Base-by-base conservation (phyloP, 2,113 vertebrate species). In the Columbina picui region DNA sequence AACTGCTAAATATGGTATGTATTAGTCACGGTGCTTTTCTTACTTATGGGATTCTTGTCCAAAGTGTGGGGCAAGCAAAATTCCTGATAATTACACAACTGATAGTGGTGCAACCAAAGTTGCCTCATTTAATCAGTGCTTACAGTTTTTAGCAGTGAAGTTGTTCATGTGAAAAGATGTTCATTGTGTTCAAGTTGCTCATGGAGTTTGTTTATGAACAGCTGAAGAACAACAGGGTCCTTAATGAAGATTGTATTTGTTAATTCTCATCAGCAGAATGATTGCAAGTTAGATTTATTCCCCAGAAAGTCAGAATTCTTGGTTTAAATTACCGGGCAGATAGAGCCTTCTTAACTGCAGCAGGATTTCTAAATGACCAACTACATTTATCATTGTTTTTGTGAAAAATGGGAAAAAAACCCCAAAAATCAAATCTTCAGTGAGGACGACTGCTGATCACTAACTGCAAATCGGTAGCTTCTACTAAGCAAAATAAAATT, bases 1-100 rank as follows among this genome's bases (percentile, higher is more conserved):
- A 99, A 94, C 98, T 99, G 83, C 97, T 99, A 68, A 99, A 99
- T 97, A 99, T 99, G 99, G 99, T 99, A 98, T 98, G 99, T 97
- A 47, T 3, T 92, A 53, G 32, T 70, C 45, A 14, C 21, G 23
- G 14, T n/a, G 10, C 34, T 78, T 69, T 55, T 53, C 20, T 59
- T 68, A 52, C 71, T 97, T 57, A 78, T 57, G 77, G 90, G 69
- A 61, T 75, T 93, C 57, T 88, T 87, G 27, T 34, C 32, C 22
- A 49, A 76, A 73, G 50, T 1, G 1, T 74, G 71, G 56, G 27
- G 55, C 84, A 90, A 84, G 6, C 69, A 80, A 38, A 53, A 78
- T 71, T 93, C 32, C 77, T 92, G 34, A 14, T 81, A 14, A 45
- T 80, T 90, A 57, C 21, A 84, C 60, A 90, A 38, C 45, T 61